phyloP scores from a whole-genome alignment of 2,888 invertebrate genomes.

The Cheilosia vernalis region DNA sequence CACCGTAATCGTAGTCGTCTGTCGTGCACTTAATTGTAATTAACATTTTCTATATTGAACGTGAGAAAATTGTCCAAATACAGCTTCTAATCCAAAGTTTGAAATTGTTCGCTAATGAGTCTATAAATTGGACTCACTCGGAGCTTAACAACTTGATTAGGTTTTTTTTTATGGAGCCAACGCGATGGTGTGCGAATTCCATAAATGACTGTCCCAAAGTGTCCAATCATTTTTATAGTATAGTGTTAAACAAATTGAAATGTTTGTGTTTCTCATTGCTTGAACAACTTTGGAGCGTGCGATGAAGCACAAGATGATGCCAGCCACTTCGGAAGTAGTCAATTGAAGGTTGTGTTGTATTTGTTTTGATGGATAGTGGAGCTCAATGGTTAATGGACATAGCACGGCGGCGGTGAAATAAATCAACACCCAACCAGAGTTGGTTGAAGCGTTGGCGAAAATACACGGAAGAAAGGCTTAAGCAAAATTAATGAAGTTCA shows the following conservation, averaged over 20 bases:
- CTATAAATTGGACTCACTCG: constrained; percentile 7
- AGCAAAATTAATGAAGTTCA: neutral
- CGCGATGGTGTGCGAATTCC: constrained; percentile 25
- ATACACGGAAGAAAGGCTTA: neutral
- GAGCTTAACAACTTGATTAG: constrained; percentile 35
- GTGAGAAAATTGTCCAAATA: constrained; percentile 56
- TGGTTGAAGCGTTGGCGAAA: neutral
- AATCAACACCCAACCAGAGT: constrained; percentile 6
- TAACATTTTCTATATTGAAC: constrained; percentile 49
- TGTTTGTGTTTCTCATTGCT: neutral
- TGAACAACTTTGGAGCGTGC: constrained; percentile 14
- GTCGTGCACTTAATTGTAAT: constrained; percentile 8
- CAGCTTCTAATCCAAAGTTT: constrained; percentile 31
- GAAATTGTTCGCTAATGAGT: constrained; percentile 11
- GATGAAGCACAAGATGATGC: constrained; percentile 9
- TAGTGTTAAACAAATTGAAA: constrained; percentile 24
- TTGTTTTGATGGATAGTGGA: constrained; percentile 16
- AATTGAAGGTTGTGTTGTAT: constrained; percentile 13
- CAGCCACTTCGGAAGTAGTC: constrained; percentile 3
- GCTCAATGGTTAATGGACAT: constrained; percentile 20
- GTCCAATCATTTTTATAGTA: constrained; percentile 10
- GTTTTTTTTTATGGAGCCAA: constrained; percentile 23
- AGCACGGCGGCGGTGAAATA: constrained; percentile 8
- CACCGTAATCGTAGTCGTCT: neutral
- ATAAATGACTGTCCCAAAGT: constrained; percentile 25